Conservation (phyloP, 2,113 vertebrate genomes). For the Aix galericulata region DNA sequence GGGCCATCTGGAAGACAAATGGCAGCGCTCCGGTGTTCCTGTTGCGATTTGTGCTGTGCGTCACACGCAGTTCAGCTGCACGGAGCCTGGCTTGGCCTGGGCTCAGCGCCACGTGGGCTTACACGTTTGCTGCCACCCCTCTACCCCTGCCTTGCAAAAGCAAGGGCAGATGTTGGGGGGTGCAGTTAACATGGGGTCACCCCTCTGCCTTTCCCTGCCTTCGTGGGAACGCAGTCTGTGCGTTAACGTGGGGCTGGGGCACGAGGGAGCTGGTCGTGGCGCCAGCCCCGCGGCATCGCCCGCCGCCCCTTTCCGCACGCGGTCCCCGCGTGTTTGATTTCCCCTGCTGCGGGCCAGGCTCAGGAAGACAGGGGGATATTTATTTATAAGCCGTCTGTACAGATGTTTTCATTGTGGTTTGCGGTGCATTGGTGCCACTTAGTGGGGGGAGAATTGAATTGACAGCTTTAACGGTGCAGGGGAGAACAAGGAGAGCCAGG, state of each 20-base stretch:
- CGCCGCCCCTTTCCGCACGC: fast-evolving
- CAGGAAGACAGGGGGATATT: conserved; percentile 36
- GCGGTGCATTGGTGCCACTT: conserved; percentile 80
- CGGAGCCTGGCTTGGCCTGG: neutral
- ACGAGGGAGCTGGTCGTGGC: neutral
- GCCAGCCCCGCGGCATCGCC: neutral
- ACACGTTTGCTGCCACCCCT: neutral
- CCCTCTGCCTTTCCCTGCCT: neutral
- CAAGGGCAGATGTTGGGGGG: neutral
- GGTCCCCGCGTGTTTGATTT: neutral
- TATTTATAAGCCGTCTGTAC: conserved; percentile 49
- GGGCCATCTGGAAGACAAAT: neutral
- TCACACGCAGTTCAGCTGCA: neutral
- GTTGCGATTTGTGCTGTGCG: neutral
- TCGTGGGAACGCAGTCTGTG: neutral
- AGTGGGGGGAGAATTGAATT: conserved; percentile 78
- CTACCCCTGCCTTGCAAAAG: neutral
- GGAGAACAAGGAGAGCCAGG: conserved; percentile 4
- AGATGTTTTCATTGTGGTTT: conserved; percentile 66
- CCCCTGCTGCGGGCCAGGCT: neutral
- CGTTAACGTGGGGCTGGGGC: neutral
- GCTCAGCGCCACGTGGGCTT: fast-evolving
- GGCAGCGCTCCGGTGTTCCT: neutral
- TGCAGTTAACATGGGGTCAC: neutral
- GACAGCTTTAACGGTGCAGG: conserved; percentile 49